Base-by-base conservation (phyloP, 2,888 invertebrate species). In the Oligia strigilis region DNA sequence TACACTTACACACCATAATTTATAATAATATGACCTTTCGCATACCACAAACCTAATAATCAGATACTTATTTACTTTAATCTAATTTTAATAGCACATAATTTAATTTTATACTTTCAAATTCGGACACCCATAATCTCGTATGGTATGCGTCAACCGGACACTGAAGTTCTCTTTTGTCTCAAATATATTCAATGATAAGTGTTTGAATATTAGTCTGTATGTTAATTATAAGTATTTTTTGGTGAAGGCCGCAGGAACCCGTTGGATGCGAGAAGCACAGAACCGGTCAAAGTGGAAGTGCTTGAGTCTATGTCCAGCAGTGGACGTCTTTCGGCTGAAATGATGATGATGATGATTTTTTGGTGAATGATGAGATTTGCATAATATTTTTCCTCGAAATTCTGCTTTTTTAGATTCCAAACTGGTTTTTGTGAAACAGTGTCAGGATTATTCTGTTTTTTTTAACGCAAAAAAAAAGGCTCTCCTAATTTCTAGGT, bases 11-110 rank as follows among this genome's bases (percentile, higher is more conserved):
- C 2, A 62, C 13, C 17, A 43, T 62, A 77, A 67, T 52, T 62
- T 23, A 49, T 49, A 40, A 49, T 49, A 40, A 29, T 62, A 62
- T 71, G 29, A 79, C 83, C 79, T 78, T 83, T 52, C 40, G 14
- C 60, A 29, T 83, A 71, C 60, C 5, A 71, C 9, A 14, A 9
- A 49, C 13, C 29, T 46, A 65, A 72, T 77, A 55, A 58, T 69
- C 19, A 70, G 14, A 43, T 72, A 70, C 58, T 49, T 73, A 75
- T 55, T 70, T 72, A 77, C 62, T 76, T 69, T 86, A 85, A 85
- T 85, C 86, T 86, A 65, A 83, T 85, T 85, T 86, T 85, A 85
- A 85, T 86, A 73, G 58, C 66, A 65, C 58, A 46, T 75, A 52
- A 81, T 85, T 87, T 82, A 83, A 81, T 85, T 75, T 79, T 66